A percentile compares a stretch with the other conserved stretches of the same genome.
phyloP scores from a whole-genome alignment of 2,888 invertebrate genomes.

The Macrosiphum euphorbiae region DNA sequence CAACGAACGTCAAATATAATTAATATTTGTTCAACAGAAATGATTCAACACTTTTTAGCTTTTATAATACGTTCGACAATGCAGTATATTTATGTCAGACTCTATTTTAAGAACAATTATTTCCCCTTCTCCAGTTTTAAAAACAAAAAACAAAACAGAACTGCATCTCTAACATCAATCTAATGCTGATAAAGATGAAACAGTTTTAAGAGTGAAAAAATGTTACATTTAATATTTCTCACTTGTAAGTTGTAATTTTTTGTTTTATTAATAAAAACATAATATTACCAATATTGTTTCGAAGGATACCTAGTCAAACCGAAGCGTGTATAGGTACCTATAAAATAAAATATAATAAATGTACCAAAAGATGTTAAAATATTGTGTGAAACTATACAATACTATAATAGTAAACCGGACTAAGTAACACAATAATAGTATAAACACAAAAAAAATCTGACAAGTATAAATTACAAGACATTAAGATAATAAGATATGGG shows the following conservation, averaged over 20 bases:
- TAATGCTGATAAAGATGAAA: slow-evolving; percentile 17
- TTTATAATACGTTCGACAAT: slow-evolving; percentile 62
- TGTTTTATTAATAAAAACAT: background rate
- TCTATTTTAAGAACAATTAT: slow-evolving; percentile 61
- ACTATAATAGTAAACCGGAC: background rate
- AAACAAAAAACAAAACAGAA: slow-evolving; percentile 39
- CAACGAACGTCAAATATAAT: slow-evolving; percentile 10
- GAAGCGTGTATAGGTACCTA: background rate
- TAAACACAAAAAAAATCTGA: background rate
- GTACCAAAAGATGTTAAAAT: background rate
- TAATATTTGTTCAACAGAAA: slow-evolving; percentile 48
- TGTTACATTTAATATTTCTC: background rate
- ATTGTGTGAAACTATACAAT: background rate
- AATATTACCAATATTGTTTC: background rate
- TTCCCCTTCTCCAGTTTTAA: slow-evolving; percentile 53
- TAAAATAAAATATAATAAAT: background rate
- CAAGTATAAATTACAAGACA: background rate
- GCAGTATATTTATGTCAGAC: slow-evolving; percentile 62
- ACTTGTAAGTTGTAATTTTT: background rate
- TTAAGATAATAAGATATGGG: background rate
- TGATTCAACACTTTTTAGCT: slow-evolving; percentile 44
- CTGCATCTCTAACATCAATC: slow-evolving; percentile 7
- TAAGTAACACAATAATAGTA: background rate
- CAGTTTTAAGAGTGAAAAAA: slow-evolving; percentile 30
- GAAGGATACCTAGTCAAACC: background rate